Percentiles rank a stretch among this genome's conserved stretches.
phyloP scores from a whole-genome alignment of 2,797 vertebrate genomes.

The Myoxocephalus aenaeus region DNA sequence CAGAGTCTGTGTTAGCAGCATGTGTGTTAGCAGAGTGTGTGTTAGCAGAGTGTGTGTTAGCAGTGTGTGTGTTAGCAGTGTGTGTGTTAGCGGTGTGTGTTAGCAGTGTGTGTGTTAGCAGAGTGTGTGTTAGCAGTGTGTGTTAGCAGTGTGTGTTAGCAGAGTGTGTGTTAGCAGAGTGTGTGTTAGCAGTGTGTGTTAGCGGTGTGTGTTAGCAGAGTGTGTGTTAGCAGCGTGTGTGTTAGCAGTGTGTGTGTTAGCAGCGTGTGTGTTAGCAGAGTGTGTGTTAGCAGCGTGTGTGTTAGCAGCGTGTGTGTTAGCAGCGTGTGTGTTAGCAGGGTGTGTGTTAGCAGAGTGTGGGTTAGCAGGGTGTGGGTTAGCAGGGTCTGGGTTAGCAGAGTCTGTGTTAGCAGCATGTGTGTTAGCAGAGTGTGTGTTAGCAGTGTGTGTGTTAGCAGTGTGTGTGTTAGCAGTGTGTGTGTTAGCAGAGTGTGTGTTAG shows the following conservation, averaged over 20 bases:
- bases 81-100: too few relatives aligned
- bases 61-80: not conserved
- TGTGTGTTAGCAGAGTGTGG: not conserved
- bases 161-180: too few relatives aligned
- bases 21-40: too few relatives aligned
- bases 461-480: too few relatives aligned
- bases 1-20: too few relatives aligned
- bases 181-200: too few relatives aligned
- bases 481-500: too few relatives aligned
- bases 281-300: not conserved
- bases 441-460: too few relatives aligned
- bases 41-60: not conserved
- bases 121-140: not conserved
- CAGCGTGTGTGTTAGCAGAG: not conserved
- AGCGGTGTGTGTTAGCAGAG: not conserved
- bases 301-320: not conserved
- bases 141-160: not conserved
- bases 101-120: not conserved
- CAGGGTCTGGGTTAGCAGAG: not conserved
- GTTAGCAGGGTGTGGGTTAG: not conserved
- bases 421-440: too few relatives aligned
- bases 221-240: not conserved
- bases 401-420: not conserved
- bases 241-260: not conserved
- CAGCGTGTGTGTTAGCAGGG: not conserved